These are phyloP conservation scores for Dasyprocta punctata DNA, from an alignment of 2,113 vertebrate species.

Conservation along the genomic window DNA sequence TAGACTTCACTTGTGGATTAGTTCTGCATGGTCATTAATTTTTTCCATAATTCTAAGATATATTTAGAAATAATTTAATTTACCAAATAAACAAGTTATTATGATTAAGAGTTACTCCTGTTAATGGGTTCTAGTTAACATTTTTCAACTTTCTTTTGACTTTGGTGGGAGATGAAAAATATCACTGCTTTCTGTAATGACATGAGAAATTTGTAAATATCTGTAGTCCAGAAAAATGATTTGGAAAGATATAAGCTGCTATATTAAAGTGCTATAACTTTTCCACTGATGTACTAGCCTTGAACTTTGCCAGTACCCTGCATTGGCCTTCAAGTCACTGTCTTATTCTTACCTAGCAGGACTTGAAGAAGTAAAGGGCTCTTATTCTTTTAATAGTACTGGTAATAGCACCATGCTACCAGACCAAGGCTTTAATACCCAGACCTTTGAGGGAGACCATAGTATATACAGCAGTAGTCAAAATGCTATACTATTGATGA, in stretches of 20 bases:
- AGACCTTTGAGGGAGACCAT: not conserved
- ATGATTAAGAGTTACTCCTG: not conserved
- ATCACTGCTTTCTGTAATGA: not conserved
- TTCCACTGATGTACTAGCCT: not conserved
- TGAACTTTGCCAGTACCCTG: not conserved
- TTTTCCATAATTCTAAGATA: not conserved
- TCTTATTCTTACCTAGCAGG: not conserved
- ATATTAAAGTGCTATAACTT: not conserved
- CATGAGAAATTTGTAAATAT: not conserved
- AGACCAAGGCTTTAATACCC: not conserved
- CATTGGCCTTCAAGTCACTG: not conserved
- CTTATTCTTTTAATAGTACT: no score
- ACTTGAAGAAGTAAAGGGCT: not conserved
- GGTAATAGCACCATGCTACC: not conserved
- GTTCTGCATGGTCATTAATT: not conserved
- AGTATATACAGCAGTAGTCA: not conserved
- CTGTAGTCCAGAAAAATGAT: not conserved
- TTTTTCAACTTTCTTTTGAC: not conserved
- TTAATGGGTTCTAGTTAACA: not conserved
- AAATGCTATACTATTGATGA: not conserved
- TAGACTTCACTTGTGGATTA: constrained; percentile 18
- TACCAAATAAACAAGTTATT: not conserved
- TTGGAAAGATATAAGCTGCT: not conserved
- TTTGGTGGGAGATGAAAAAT: not conserved
- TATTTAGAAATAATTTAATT: not conserved